Conservation (phyloP, 2,797 vertebrate species). For the Falco novaeseelandiae region DNA sequence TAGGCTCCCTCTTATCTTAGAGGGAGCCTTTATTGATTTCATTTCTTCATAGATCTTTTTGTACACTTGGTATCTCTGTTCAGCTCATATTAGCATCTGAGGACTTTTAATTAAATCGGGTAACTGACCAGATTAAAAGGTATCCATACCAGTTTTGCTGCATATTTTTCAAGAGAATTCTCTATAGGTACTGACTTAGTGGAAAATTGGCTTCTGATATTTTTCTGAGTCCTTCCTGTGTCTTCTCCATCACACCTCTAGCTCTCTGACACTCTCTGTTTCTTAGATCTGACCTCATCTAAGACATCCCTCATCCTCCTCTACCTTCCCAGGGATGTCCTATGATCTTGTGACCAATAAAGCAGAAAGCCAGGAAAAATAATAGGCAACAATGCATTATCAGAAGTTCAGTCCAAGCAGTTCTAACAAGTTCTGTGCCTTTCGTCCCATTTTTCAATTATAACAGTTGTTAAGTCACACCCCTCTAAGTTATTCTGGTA, state of each 20-base stretch:
- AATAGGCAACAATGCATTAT: neutral
- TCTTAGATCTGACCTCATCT: neutral
- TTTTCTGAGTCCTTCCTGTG: neutral
- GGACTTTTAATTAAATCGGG: neutral
- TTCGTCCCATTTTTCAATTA: slow-evolving; percentile 49
- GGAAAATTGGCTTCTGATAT: neutral
- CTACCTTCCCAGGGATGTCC: neutral
- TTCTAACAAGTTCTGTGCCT: slow-evolving; percentile 12
- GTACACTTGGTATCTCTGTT: neutral
- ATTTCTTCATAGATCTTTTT: neutral
- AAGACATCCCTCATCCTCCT: neutral
- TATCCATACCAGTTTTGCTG: neutral
- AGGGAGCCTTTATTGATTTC: neutral
- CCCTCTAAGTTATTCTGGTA: slow-evolving; percentile 25
- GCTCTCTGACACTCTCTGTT: neutral
- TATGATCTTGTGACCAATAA: neutral
- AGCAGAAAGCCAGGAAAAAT: slow-evolving; percentile 21
- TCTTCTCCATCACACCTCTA: neutral
- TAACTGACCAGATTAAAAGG: neutral
- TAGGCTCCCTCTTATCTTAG: neutral
- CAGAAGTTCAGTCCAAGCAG: neutral
- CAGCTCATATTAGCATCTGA: neutral
- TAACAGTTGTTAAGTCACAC: slow-evolving; percentile 51
- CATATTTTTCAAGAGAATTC: neutral
- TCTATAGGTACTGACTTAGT: neutral